Evolutionary conservation across 1,140 invertebrate genomes (phyloP).

Genomic region (Spodoptera litura): DNA sequence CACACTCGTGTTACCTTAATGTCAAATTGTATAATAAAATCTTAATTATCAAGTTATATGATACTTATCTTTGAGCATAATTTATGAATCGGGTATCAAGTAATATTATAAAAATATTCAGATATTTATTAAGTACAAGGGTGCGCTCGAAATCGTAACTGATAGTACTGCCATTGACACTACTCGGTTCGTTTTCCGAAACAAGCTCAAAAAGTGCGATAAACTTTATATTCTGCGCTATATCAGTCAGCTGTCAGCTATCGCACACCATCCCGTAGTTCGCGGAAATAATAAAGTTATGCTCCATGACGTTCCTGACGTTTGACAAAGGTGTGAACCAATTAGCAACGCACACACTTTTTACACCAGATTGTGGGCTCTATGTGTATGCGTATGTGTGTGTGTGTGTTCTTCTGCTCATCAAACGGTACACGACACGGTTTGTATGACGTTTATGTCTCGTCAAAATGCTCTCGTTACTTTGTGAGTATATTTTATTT

Average conservation of each 20-base stretch:
- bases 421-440: conserved; percentile 18
- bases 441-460: background rate
- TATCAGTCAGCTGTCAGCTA: background rate
- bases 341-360: conserved; percentile 10
- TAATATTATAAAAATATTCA: no score
- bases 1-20: no score
- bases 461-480: conserved; percentile 5
- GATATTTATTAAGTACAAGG: no score
- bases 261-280: background rate
- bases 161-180: no score
- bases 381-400: background rate
- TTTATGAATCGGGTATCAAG: no score
- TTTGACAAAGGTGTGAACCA: conserved; percentile 37
- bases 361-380: background rate
- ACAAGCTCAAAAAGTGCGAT: no score
- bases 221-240: background rate
- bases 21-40: no score
- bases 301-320: background rate
- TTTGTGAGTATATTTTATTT: background rate
- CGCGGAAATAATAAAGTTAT: conserved; percentile 25
- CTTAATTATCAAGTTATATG: no score
- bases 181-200: no score
- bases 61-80: no score
- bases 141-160: no score
- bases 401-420: background rate